Conservation (phyloP, 2,888 invertebrate species). For the Nomada hirtipes region DNA sequence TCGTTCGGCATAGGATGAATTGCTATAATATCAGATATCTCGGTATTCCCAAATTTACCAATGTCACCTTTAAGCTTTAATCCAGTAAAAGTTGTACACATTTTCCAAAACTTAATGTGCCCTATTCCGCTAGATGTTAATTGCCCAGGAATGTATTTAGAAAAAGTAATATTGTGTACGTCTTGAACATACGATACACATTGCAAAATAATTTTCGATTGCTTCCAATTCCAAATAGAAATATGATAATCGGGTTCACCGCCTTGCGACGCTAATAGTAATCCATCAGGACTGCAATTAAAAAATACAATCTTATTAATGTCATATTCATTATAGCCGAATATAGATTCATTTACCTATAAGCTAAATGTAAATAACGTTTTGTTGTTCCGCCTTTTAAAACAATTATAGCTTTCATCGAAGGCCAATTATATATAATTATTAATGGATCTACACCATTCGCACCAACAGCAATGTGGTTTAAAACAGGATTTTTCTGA, state of each 20-base stretch:
- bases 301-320: constrained; percentile 8
- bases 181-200: constrained; percentile 94
- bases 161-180: constrained; percentile 92
- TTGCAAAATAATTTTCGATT: constrained; percentile 90
- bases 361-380: constrained; percentile 90
- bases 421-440: constrained; percentile 93
- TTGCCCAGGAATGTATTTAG: constrained; percentile 91
- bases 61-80: constrained; percentile 94
- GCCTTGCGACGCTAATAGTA: constrained; percentile 92
- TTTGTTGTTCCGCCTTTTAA: constrained; percentile 91
- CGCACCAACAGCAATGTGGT: constrained; percentile 94
- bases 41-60: constrained; percentile 96
- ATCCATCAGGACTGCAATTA: constrained; percentile 90
- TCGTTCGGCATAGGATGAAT: constrained; percentile 95
- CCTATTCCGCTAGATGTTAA: constrained; percentile 91
- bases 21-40: constrained; percentile 94
- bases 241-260: constrained; percentile 94
- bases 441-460: constrained; percentile 91
- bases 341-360: constrained; percentile 86
- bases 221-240: constrained; percentile 95
- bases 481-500: constrained; percentile 87
- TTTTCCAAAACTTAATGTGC: constrained; percentile 97
- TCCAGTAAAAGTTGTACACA: constrained; percentile 95
- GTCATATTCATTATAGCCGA: constrained; percentile 4
- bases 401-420: constrained; percentile 90